Conservation (phyloP, 2,888 invertebrate species). For the Allacma fusca region DNA sequence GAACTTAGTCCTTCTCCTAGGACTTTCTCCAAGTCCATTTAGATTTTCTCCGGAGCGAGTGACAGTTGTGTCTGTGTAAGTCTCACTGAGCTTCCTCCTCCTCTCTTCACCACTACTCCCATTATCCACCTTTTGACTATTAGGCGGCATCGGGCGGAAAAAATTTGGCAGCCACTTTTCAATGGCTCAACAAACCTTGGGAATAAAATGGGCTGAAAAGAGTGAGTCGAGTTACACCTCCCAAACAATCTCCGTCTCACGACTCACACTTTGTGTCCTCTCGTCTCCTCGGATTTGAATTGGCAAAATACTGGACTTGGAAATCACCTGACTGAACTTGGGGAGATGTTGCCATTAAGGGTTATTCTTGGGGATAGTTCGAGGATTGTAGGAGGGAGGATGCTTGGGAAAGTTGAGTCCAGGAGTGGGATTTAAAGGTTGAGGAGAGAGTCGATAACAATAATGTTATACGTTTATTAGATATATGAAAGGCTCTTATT, state of each 20-base stretch:
- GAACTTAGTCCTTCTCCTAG: neutral
- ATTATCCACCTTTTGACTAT: constrained; percentile 16
- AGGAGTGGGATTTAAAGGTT: too few species aligned
- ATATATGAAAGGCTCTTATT: constrained; percentile 11
- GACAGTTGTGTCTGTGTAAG: neutral
- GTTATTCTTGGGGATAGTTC: neutral
- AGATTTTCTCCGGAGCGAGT: neutral
- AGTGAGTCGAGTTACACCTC: neutral
- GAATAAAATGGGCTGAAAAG: neutral
- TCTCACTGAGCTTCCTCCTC: neutral
- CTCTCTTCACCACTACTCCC: neutral
- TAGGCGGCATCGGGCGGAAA: constrained; percentile 23
- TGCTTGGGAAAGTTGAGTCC: too few species aligned
- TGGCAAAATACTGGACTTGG: neutral
- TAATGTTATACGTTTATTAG: constrained; percentile 6
- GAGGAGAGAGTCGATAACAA: neutral
- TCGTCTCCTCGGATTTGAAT: neutral
- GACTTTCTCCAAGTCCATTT: neutral
- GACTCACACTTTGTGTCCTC: neutral
- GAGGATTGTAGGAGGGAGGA: too few species aligned
- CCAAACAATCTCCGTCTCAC: too few species aligned
- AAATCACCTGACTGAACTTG: neutral
- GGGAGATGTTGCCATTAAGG: neutral
- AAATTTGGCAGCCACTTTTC: constrained; percentile 20
- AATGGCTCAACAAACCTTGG: constrained; percentile 7